Percentiles rank a stretch among this genome's conserved stretches.
phyloP scores from a whole-genome alignment of 2,113 vertebrate species.

The Eulemur macaco region DNA sequence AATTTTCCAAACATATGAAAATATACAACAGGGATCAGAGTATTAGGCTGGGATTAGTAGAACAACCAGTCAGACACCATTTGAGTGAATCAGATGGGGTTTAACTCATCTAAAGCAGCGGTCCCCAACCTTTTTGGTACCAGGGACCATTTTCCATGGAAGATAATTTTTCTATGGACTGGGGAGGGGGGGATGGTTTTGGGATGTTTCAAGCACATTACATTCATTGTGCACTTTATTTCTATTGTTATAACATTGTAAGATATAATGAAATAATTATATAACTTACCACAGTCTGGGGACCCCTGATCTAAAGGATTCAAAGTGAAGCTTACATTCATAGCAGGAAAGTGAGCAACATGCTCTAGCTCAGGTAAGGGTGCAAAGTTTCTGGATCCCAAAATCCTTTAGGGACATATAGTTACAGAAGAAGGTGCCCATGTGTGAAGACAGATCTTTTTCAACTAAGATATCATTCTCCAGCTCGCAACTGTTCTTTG shows the following conservation, averaged over 20 bases:
- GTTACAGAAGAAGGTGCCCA: background rate
- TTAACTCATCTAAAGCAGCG: background rate
- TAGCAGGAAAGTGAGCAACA: background rate
- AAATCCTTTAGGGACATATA: background rate
- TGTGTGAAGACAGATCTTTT: background rate
- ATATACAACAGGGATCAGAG: background rate
- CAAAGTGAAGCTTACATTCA: background rate
- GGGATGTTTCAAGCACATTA: too few relatives aligned
- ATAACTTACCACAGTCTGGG: too few relatives aligned
- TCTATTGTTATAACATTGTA: too few relatives aligned
- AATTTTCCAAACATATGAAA: slow-evolving; percentile 31
- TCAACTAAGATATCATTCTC: background rate
- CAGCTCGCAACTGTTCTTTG: background rate
- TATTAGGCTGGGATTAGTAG: background rate
- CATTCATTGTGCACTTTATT: too few relatives aligned
- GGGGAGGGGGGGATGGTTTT: too few relatives aligned
- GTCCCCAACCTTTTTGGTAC: too few relatives aligned
- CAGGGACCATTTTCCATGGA: too few relatives aligned
- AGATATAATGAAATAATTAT: too few relatives aligned
- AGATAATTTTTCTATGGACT: too few relatives aligned
- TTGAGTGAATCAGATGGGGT: background rate
- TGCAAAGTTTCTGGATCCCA: background rate
- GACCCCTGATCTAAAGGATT: background rate
- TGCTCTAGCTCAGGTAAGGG: background rate
- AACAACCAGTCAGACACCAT: background rate